Base-by-base conservation (phyloP, 2,888 invertebrate species). In the Aphrophora alni region DNA sequence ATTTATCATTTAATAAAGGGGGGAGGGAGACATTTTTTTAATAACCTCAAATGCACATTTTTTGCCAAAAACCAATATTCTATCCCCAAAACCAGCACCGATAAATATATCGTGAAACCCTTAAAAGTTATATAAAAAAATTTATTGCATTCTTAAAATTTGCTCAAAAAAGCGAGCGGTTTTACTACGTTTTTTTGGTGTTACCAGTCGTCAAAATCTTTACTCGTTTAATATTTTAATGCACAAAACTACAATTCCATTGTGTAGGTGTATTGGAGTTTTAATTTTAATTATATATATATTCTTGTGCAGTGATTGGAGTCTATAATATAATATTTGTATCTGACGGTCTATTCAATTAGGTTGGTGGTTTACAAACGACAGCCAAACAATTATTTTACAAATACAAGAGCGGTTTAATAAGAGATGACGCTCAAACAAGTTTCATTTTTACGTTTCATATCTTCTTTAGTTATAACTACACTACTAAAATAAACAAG, bases 131-230 rank as follows among this genome's bases (percentile, higher is more conserved):
- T 21, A 74, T 79, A 79, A 73, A 79, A 79, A 79, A 79, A 38
- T 5, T 79, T 79, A 79, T 79, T 79, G 78, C 73, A 26, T 79
- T 74, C 74, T 68, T 72, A 74, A 74, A 74, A 33, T 74, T 44
- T 79, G 78, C 38, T 74, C 78, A n/a, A 59, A 79, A 79, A 79
- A 79, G 68, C 21, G 59, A 59, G 59, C 59, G 68, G 68, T n/a
- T n/a, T 74, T 69, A 74, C 14, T 72, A 72, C 33, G 28, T 51
- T 59, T 51, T 68, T 74, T 79, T 79, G 78, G 78, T 79, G 78
- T 79, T 79, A 38, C 78, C 59, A 59, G 59, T 59, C 59, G 21
- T 59, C 59, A 59, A 44, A 7, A 10, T 44, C 44, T 44, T 44
- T 44, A 44, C 21, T 33, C 33, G 33, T 33, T 33, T 5, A 3